Evolutionary conservation across 2,888 invertebrate genomes (phyloP), one percentile per base, ranked within the genome.

Genomic region (Podotricha telesiphe): DNA sequence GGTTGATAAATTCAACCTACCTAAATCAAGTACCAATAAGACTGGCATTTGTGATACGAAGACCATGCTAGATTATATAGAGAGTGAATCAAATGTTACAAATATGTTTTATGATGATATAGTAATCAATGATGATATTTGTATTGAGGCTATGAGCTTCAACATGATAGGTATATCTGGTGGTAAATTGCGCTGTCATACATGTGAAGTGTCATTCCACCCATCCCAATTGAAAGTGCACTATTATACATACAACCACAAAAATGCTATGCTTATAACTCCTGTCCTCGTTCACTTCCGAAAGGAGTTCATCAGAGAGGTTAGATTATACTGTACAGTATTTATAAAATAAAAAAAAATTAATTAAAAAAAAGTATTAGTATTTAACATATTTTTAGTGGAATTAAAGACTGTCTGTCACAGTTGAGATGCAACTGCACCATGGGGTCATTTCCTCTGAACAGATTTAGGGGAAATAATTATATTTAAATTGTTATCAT

Each of bases 91-190:
- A n/a, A 11, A 2, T 2, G 3, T 50, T 2, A 1, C n/a, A 11
- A 42, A 48, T 6, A 11, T 67, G 11, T 45, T 56, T 17, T 0
- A 0, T 5, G 1, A 34, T 13, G 48, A 69, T 37, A 6, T 53
- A 51, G 22, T 85, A 2, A 59, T 86, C 0, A 85, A 86, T 68
- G 74, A 77, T 0, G 70, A 73, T 47, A 75, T 76, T 68, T 83
- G 80, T 48, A 22, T 85, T 2, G 1, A 55, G 0, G 1, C 20
- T 1, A 6, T 50, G 0, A 81, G 82, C 67, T 79, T 68, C 17
- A 20, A 68, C 8, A 68, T 81, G 40, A 64, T 84, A 4, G 76
- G 76, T 0, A 48, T 28, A 11, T 68, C 56, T 42, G 53, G 22
- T 3, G n/a, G 42, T 0, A 48, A 59, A 13, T 28, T 67, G 0